These are phyloP conservation scores for Sebastes schlegelii DNA, from an alignment of 2,113 vertebrate species.

Conservation along the genomic window DNA sequence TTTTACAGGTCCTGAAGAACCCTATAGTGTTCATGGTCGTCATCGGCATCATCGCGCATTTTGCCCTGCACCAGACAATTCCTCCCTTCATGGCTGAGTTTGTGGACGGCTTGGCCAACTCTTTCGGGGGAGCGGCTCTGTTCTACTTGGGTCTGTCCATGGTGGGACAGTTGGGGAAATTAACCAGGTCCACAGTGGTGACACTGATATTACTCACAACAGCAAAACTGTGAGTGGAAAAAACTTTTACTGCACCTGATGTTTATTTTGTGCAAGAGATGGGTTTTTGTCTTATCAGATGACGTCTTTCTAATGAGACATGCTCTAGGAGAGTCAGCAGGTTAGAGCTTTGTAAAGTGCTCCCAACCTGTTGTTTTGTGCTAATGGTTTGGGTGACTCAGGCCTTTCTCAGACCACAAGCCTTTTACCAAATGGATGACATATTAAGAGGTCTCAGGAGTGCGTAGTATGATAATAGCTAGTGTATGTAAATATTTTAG, in stretches of 20 bases:
- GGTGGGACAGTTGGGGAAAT: slow-evolving; percentile 93
- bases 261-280: not conserved
- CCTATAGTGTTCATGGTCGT: slow-evolving; percentile 98
- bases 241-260: not conserved
- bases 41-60: slow-evolving; percentile 93
- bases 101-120: slow-evolving; percentile 93
- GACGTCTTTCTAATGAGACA: slow-evolving; percentile 5
- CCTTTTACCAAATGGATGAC: slow-evolving; percentile 28
- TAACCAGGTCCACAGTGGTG: slow-evolving; percentile 92
- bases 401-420: slow-evolving; percentile 39
- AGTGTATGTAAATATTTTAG: slow-evolving; percentile 8
- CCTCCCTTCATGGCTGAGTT: slow-evolving; percentile 92
- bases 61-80: slow-evolving; percentile 90
- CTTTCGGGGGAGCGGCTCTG: slow-evolving; percentile 95
- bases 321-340: slow-evolving; percentile 9
- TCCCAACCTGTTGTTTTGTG: slow-evolving; percentile 48
- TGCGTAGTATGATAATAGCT: not conserved
- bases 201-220: slow-evolving; percentile 95
- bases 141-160: slow-evolving; percentile 98
- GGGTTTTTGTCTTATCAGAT: not conserved
- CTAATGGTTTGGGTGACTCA: slow-evolving; percentile 52
- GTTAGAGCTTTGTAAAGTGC: slow-evolving; percentile 1
- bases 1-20: slow-evolving; percentile 93
- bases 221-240: slow-evolving; percentile 95
- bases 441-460: slow-evolving; percentile 6